Evolutionary conservation across 2,888 invertebrate species (phyloP).

Genomic region (Hirtodrosophila trivittata): DNA sequence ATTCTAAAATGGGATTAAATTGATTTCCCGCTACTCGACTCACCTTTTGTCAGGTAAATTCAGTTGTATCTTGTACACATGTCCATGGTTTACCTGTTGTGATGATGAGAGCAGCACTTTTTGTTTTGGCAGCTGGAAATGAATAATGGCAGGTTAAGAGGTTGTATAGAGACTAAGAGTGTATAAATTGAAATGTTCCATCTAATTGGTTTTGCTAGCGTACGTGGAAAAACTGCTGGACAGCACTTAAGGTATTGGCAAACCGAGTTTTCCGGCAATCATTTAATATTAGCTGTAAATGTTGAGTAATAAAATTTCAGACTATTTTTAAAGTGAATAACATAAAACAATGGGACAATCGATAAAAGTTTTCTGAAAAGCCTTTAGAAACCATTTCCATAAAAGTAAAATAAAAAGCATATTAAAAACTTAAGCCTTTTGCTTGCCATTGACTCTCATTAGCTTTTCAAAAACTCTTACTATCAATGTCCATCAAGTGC

Average conservation of each 20-base stretch:
- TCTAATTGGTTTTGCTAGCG: conserved; percentile 38
- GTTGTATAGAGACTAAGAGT: conserved; percentile 4
- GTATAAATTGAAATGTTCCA: conserved; percentile 67
- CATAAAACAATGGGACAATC: too few relatives aligned
- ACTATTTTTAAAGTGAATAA: too few relatives aligned
- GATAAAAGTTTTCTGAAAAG: too few relatives aligned
- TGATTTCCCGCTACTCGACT: conserved; percentile 73
- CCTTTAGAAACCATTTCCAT: too few relatives aligned
- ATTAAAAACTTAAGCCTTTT: not conserved
- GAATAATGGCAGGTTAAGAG: conserved; percentile 39
- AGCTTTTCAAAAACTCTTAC: not conserved
- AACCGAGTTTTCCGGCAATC: not conserved
- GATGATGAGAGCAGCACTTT: conserved; percentile 70
- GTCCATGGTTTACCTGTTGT: conserved; percentile 2
- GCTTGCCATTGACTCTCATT: not conserved
- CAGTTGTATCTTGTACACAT: not conserved
- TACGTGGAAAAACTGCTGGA: conserved; percentile 17
- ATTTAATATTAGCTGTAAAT: too few relatives aligned
- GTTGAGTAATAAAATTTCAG: too few relatives aligned
- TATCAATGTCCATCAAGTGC: conserved; percentile 11
- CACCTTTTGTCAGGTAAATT: conserved; percentile 34
- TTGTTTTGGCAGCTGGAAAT: conserved; percentile 48
- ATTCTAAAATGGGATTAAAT: conserved; percentile 74
- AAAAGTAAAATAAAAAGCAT: conserved; percentile 4
- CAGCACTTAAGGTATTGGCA: not conserved